Conservation (phyloP, 2,113 vertebrate genomes). For the Ptilonorhynchus violaceus region DNA sequence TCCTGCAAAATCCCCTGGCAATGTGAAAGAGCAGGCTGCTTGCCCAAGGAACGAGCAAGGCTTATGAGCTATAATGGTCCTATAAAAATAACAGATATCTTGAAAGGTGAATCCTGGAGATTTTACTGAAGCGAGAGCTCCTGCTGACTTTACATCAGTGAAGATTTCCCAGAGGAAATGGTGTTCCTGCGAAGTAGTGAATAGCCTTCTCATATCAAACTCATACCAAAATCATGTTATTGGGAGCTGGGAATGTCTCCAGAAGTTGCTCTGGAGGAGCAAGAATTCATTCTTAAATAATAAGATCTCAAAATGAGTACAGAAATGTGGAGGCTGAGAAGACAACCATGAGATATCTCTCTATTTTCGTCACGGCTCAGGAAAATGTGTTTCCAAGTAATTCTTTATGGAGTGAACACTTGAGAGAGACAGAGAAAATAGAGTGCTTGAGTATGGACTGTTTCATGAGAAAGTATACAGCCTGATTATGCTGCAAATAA, state of each 20-base stretch:
- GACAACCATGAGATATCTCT: neutral
- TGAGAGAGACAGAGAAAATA: neutral
- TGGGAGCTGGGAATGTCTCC: neutral
- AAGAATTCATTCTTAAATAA: neutral
- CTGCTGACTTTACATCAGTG: neutral
- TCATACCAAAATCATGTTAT: neutral
- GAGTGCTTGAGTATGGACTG: neutral
- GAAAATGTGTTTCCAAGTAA: neutral
- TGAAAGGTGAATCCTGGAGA: slow-evolving; percentile 16
- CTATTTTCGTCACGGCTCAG: neutral
- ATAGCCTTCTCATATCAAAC: neutral
- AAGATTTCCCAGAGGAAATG: neutral
- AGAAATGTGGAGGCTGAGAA: neutral
- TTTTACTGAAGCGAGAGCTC: neutral
- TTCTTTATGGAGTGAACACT: neutral
- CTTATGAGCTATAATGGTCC: neutral
- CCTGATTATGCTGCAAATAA: neutral
- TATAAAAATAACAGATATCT: neutral
- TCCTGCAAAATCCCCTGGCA: slow-evolving; percentile 60
- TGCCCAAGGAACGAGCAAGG: neutral
- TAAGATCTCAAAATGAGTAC: neutral
- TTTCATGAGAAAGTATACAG: neutral
- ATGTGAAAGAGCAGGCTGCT: neutral
- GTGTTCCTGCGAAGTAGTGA: neutral
- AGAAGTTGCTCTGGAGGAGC: neutral